phyloP scores from a whole-genome alignment of 2,888 invertebrate genomes.

The Neria commutata region DNA sequence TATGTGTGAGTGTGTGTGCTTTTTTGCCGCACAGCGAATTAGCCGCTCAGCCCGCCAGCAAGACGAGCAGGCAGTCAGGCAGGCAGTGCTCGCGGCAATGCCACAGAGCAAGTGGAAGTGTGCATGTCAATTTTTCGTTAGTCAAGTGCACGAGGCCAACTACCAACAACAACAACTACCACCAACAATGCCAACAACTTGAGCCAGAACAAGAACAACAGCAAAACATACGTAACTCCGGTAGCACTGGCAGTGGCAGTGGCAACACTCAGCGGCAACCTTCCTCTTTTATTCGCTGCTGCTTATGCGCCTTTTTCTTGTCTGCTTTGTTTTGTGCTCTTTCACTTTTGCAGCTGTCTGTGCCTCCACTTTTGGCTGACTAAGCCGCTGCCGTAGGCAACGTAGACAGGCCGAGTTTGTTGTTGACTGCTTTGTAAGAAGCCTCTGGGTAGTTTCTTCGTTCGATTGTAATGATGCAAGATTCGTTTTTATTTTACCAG shows the following conservation, averaged over 20 bases:
- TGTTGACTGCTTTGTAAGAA: too few relatives aligned
- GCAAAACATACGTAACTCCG: neutral
- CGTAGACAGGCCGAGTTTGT: too few relatives aligned
- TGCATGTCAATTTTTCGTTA: constrained; percentile 13
- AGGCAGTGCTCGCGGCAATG: neutral
- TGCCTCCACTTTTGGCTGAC: too few relatives aligned
- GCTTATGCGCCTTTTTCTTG: neutral
- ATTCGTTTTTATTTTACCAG: too few relatives aligned
- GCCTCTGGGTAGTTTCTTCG: too few relatives aligned
- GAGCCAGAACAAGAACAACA: too few relatives aligned
- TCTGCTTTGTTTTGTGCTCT: neutral
- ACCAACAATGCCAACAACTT: constrained; percentile 1
- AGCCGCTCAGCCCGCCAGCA: constrained; percentile 31
- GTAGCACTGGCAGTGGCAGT: neutral
- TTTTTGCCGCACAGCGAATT: too few relatives aligned
- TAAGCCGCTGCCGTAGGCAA: too few relatives aligned
- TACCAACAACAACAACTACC: constrained; percentile 5
- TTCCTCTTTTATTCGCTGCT: neutral
- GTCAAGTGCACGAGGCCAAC: constrained; percentile 37
- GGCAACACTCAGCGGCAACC: neutral
- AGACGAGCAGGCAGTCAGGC: neutral
- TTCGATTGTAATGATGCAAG: too few relatives aligned
- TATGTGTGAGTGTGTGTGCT: constrained; percentile 20
- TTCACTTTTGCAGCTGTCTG: neutral
- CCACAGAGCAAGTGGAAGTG: constrained; percentile 1